Conservation (phyloP, 1,140 invertebrate species). For the Adelges cooleyi region DNA sequence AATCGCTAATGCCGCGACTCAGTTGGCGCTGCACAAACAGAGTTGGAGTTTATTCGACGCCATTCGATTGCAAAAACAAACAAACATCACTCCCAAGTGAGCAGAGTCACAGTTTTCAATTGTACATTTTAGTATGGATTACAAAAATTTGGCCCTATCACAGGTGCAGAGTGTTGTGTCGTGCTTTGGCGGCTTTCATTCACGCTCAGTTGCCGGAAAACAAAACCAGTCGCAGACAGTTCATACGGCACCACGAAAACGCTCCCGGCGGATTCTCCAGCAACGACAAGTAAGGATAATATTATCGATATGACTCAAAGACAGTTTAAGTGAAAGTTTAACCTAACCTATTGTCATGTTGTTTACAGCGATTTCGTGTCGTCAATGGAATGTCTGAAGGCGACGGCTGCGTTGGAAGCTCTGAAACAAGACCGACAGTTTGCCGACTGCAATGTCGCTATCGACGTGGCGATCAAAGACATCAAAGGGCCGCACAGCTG, state of each 20-base stretch:
- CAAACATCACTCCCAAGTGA: slow-evolving; percentile 46
- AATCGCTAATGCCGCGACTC: slow-evolving; percentile 40
- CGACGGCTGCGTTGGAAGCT: slow-evolving; percentile 40
- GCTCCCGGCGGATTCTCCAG: not conserved
- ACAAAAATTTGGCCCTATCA: not conserved
- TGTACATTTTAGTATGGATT: not conserved
- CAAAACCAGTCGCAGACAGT: slow-evolving; percentile 12
- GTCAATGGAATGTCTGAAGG: slow-evolving; percentile 40
- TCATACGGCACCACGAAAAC: not conserved
- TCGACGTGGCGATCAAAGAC: slow-evolving; percentile 40
- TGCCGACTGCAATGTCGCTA: slow-evolving; percentile 38
- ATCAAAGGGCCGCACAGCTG: slow-evolving; percentile 43
- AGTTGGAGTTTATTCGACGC: slow-evolving; percentile 50
- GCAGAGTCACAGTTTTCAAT: slow-evolving; percentile 20
- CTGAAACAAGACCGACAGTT: slow-evolving; percentile 41
- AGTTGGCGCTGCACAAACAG: slow-evolving; percentile 47
- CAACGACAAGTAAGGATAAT: not conserved
- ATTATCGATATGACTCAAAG: not conserved
- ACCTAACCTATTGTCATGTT: not conserved
- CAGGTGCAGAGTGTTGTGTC: slow-evolving; percentile 27
- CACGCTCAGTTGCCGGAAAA: slow-evolving; percentile 25
- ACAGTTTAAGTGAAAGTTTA: not conserved
- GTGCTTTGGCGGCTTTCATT: slow-evolving; percentile 22
- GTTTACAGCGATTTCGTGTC: slow-evolving; percentile 38
- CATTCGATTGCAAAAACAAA: slow-evolving; percentile 50